Evolutionary conservation across 2,797 vertebrate genomes (phyloP).

Genomic region (Rhinoraja longicauda): DNA sequence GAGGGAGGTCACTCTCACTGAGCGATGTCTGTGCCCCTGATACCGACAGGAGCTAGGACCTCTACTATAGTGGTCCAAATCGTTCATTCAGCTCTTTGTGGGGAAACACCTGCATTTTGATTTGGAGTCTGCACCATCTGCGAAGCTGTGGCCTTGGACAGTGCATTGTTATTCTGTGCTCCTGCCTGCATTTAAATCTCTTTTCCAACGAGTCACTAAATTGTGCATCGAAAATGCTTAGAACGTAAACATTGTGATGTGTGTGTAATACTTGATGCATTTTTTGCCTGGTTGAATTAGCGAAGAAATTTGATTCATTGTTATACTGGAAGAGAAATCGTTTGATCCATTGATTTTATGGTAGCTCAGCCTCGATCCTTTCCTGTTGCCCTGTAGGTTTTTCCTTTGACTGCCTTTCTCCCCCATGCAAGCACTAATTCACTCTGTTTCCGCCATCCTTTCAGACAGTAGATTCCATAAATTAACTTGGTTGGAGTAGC

Average conservation of each 20-base stretch:
- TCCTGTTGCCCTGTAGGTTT: too few species aligned
- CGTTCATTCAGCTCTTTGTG: not conserved
- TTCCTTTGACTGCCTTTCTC: too few species aligned
- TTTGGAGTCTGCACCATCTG: not conserved
- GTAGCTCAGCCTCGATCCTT: too few species aligned
- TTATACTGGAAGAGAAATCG: too few species aligned
- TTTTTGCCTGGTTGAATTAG: not conserved
- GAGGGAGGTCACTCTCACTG: not conserved
- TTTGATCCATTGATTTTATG: too few species aligned
- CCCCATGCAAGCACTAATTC: too few species aligned
- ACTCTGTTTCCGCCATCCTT: too few species aligned
- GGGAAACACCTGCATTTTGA: conserved; percentile 3
- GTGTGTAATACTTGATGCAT: not conserved
- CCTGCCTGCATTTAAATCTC: not conserved
- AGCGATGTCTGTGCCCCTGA: too few species aligned
- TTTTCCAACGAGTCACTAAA: not conserved
- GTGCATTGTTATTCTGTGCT: not conserved
- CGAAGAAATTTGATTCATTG: not conserved
- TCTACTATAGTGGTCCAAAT: not conserved
- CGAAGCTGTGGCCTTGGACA: not conserved
- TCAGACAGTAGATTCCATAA: too few species aligned
- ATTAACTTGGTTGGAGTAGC: not conserved
- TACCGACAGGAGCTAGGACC: not conserved
- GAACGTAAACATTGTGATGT: not conserved
- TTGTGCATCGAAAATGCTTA: not conserved